These are phyloP conservation scores for Kuschelorhynchus macadamiae DNA, from an alignment of 2,888 invertebrate genomes.

Conservation along the genomic window DNA sequence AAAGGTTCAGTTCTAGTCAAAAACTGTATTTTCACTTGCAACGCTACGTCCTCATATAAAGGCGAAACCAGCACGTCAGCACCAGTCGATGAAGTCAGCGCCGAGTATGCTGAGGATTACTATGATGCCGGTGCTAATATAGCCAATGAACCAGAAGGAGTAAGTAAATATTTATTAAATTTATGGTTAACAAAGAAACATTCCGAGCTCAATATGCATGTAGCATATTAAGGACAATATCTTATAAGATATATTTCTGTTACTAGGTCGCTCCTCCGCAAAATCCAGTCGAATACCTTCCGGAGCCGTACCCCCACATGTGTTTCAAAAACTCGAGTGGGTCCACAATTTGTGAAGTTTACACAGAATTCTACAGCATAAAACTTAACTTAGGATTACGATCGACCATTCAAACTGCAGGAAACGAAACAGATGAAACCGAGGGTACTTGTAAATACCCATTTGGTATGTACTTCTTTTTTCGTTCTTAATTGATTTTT, in stretches of 20 bases:
- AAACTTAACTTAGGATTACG: conserved; percentile 71
- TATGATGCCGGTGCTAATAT: conserved; percentile 24
- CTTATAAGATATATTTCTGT: too few relatives aligned
- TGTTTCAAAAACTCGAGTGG: conserved; percentile 68
- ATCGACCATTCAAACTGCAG: conserved; percentile 66
- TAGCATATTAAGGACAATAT: too few relatives aligned
- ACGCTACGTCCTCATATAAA: conserved; percentile 56
- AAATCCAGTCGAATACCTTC: conserved; percentile 28
- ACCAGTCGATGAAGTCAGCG: conserved; percentile 28
- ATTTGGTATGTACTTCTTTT: conserved; percentile 72
- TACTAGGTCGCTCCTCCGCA: conserved; percentile 37
- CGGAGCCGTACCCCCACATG: conserved; percentile 71
- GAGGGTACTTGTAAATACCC: conserved; percentile 78
- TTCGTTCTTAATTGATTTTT: too few relatives aligned
- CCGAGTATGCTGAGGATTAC: conserved; percentile 54
- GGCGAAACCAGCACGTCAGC: conserved; percentile 48
- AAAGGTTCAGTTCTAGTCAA: conserved; percentile 77
- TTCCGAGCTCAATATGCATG: too few relatives aligned
- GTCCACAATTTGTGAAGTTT: conserved; percentile 73
- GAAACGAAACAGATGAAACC: conserved; percentile 66
- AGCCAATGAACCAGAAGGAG: conserved; percentile 42
- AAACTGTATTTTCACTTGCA: conserved; percentile 80
- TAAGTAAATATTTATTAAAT: conserved; percentile 17
- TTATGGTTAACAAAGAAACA: too few relatives aligned
- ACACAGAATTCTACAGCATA: conserved; percentile 71